Conservation (phyloP, 2,888 invertebrate species). For the Drosophila ustulata region DNA sequence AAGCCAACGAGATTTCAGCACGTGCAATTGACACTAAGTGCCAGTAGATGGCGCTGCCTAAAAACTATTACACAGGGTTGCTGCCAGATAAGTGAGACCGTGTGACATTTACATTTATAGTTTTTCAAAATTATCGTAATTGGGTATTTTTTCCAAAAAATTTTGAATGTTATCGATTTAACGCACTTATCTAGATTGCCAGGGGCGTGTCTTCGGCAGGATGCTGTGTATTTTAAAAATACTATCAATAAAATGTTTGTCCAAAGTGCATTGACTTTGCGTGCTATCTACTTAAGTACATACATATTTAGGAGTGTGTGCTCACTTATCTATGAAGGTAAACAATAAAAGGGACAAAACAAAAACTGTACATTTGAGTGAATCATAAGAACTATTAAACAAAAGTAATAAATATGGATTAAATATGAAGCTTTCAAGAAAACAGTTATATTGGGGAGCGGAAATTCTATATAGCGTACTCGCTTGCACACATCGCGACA, state of each 20-base stretch:
- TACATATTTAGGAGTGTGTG: not conserved
- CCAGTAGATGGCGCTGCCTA: slow-evolving; percentile 45
- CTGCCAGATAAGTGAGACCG: slow-evolving; percentile 42
- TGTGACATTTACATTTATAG: slow-evolving; percentile 7
- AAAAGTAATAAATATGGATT: not conserved
- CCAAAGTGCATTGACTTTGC: slow-evolving; percentile 36
- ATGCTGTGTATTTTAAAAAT: not conserved
- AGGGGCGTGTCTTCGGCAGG: not conserved
- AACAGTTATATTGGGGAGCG: slow-evolving; percentile 13
- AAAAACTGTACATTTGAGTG: not conserved
- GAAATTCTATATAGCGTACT: slow-evolving; percentile 35
- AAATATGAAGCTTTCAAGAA: slow-evolving; percentile 3
- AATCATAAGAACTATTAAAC: not conserved
- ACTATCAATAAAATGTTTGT: not conserved
- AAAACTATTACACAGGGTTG: slow-evolving; percentile 39
- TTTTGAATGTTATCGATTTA: not conserved
- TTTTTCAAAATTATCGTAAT: not conserved
- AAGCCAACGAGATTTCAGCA: slow-evolving; percentile 24
- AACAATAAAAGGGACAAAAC: slow-evolving; percentile 22
- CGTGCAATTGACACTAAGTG: slow-evolving; percentile 28
- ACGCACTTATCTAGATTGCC: not conserved
- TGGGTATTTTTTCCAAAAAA: slow-evolving; percentile 3
- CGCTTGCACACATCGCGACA: slow-evolving; percentile 24
- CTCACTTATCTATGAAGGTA: slow-evolving; percentile 31
- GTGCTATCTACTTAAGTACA: slow-evolving; percentile 17